Percentiles rank a stretch among this genome's conserved stretches.
Conservation (phyloP, 2,113 vertebrate genomes). For the Phoxinus phoxinus region DNA sequence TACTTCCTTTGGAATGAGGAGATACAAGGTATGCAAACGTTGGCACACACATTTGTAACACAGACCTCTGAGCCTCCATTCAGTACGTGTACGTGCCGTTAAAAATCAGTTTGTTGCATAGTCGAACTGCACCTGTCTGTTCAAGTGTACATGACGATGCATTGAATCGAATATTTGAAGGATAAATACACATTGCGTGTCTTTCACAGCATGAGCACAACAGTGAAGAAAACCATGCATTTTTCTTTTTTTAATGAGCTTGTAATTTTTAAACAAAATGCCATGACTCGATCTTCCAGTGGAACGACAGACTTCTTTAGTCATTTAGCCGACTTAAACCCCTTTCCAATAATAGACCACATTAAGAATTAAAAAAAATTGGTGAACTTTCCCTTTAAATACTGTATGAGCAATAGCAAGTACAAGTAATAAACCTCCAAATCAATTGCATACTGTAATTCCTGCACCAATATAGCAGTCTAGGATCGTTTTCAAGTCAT, state of each 20-base stretch:
- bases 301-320: background rate
- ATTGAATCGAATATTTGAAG: background rate
- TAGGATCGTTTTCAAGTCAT: background rate
- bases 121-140: background rate
- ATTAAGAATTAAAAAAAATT: no score
- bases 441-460: background rate
- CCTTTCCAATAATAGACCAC: background rate
- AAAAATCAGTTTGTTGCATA: background rate
- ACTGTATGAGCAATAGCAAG: background rate
- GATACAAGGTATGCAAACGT: constrained; percentile 27
- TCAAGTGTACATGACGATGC: background rate
- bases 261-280: background rate
- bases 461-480: background rate
- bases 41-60: background rate
- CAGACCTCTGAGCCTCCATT: background rate
- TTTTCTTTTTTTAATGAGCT: background rate
- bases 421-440: background rate
- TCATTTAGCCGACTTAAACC: background rate
- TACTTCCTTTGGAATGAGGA: constrained; percentile 50
- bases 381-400: background rate
- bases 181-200: no score
- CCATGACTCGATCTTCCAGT: background rate
- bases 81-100: background rate
- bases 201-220: no score
- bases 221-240: background rate